phyloP scores from a whole-genome alignment of 1,140 invertebrate genomes.

The Leptinotarsa undecemlineata region DNA sequence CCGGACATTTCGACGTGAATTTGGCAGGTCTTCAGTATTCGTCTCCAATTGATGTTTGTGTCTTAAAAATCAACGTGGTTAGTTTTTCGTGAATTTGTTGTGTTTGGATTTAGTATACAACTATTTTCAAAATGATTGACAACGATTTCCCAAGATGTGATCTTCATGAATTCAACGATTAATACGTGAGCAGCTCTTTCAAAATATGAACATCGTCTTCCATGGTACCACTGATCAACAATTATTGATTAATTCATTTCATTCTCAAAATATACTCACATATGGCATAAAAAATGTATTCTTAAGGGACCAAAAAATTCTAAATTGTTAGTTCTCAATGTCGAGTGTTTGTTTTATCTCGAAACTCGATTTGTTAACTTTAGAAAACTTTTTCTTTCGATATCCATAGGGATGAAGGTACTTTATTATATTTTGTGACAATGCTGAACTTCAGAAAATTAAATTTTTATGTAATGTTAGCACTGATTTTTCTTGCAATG shows the following conservation, averaged over 20 bases:
- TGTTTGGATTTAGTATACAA: neutral
- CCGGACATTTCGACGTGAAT: slow-evolving; percentile 19
- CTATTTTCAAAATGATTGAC: neutral
- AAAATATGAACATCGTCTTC: neutral
- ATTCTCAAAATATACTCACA: no score
- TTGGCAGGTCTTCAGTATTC: neutral
- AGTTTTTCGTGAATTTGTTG: neutral
- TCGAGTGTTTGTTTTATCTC: no score
- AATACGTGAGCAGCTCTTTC: neutral
- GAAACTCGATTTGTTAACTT: no score
- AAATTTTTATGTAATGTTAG: no score
- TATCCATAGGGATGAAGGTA: no score
- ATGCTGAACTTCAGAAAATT: no score
- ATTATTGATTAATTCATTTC: neutral
- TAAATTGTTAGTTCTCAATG: no score
- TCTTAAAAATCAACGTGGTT: neutral
- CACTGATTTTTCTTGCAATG: no score
- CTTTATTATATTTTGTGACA: no score
- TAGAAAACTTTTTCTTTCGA: no score
- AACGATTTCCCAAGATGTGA: neutral
- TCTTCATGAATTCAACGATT: neutral
- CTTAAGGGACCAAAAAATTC: no score
- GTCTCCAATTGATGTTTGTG: neutral
- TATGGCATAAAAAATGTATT: no score
- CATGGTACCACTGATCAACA: neutral